Evolutionary conservation across 2,888 invertebrate species (phyloP).

Genomic region (Pyrochroa serraticornis): DNA sequence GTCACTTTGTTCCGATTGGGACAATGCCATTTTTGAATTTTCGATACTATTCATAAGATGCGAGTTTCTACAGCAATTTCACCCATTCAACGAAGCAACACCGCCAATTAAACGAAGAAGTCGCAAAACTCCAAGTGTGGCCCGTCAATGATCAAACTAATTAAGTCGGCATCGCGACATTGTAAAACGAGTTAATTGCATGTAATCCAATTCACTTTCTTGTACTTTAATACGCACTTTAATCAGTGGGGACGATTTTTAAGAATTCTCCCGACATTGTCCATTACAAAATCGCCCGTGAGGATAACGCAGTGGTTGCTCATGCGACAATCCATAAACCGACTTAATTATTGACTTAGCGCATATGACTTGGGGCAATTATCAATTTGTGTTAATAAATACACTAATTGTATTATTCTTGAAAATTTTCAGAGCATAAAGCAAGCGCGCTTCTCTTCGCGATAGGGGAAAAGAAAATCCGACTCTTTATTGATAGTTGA

Average conservation of each 20-base stretch:
- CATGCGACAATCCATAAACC: background rate
- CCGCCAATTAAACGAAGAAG: background rate
- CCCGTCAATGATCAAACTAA: constrained; percentile 11
- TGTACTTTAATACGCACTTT: constrained; percentile 4
- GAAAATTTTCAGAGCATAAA: constrained; percentile 26
- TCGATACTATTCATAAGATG: constrained; percentile 1
- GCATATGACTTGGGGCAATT: constrained; percentile 7
- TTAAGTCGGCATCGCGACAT: constrained; percentile 1
- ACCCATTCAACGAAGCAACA: constrained; percentile 9
- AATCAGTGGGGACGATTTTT: background rate
- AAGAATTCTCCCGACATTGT: background rate
- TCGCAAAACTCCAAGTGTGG: constrained; percentile 11
- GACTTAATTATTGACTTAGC: constrained; percentile 2
- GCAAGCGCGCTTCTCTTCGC: constrained; percentile 12
- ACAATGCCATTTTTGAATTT: constrained; percentile 10
- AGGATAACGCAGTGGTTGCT: background rate
- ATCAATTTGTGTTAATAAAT: constrained; percentile 28
- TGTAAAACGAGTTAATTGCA: constrained; percentile 9
- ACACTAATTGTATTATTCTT: constrained; percentile 25
- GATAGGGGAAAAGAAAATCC: background rate
- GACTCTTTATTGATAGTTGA: too few relatives aligned
- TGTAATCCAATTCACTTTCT: constrained; percentile 11
- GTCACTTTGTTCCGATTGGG: constrained; percentile 4
- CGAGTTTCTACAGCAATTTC: constrained; percentile 11
- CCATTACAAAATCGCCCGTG: background rate